A percentile compares a stretch with the other conserved stretches of the same genome.
These are phyloP conservation scores for Ophioninae sp. DNA, from an alignment of 2,888 invertebrate species.

Conservation along the genomic window DNA sequence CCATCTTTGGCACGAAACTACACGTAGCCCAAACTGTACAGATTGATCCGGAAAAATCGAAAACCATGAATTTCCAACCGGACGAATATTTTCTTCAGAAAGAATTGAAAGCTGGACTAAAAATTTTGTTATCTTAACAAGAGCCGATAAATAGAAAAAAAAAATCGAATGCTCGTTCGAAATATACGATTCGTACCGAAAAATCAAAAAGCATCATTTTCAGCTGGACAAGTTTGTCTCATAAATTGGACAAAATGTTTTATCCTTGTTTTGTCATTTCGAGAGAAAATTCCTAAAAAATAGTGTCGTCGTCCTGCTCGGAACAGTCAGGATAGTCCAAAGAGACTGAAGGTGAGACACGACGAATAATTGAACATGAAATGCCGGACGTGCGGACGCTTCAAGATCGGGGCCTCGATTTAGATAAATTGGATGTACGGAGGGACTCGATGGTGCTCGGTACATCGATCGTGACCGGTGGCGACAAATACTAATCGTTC, in stretches of 20 bases:
- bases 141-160: too few relatives aligned
- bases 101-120: too few relatives aligned
- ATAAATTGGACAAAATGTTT: too few relatives aligned
- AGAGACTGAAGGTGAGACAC: constrained; percentile 7
- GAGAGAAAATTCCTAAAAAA: not conserved
- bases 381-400: constrained; percentile 28
- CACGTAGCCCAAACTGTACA: constrained; percentile 43
- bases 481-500: not conserved
- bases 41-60: constrained; percentile 6
- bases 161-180: too few relatives aligned
- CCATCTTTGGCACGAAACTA: constrained; percentile 78
- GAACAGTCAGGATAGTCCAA: not conserved
- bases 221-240: too few relatives aligned
- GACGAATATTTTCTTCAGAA: not conserved
- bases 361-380: constrained; percentile 37
- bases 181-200: too few relatives aligned
- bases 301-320: not conserved
- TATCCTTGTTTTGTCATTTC: not conserved
- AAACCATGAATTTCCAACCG: not conserved
- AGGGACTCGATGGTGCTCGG: not conserved
- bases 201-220: too few relatives aligned
- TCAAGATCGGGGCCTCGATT: not conserved
- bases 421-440: not conserved
- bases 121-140: too few relatives aligned
- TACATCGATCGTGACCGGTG: not conserved